Conservation (phyloP, 1,140 invertebrate genomes). For the Pentalonia nigronervosa region DNA sequence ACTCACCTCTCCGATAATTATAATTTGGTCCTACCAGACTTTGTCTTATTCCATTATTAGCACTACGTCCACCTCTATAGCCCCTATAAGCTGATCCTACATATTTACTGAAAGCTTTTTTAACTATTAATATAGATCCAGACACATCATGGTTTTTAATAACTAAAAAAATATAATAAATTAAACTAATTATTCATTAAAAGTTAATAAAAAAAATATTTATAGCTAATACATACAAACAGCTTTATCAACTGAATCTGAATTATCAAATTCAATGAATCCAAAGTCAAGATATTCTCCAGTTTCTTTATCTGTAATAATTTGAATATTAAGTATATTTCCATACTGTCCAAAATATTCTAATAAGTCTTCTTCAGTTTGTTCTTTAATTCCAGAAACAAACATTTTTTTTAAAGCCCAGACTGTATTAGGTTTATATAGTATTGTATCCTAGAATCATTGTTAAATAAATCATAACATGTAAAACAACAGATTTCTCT, state of each 20-base stretch:
- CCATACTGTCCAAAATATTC: slow-evolving; percentile 88
- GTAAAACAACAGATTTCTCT: not conserved
- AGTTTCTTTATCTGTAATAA: slow-evolving; percentile 91
- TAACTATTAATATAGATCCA: slow-evolving; percentile 62
- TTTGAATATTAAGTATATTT: slow-evolving; percentile 82
- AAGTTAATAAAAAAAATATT: not conserved
- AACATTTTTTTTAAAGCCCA: slow-evolving; percentile 95
- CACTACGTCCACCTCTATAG: slow-evolving; percentile 59
- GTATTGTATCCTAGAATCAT: slow-evolving; percentile 72
- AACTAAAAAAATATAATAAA: slow-evolving; percentile 59
- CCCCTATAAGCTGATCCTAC: slow-evolving; percentile 58
- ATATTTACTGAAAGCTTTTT: slow-evolving; percentile 62
- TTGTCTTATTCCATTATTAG: slow-evolving; percentile 57
- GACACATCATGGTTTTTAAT: slow-evolving; percentile 61
- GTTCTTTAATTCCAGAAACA: slow-evolving; percentile 90
- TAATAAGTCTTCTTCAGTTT: slow-evolving; percentile 85
- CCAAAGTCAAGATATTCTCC: slow-evolving; percentile 92
- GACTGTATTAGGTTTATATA: slow-evolving; percentile 86
- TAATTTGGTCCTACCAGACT: slow-evolving; percentile 41
- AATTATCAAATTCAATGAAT: slow-evolving; percentile 95
- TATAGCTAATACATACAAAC: slow-evolving; percentile 72
- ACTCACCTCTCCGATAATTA: slow-evolving; percentile 43
- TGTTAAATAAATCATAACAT: not conserved
- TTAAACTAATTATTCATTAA: not conserved
- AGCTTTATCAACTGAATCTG: slow-evolving; percentile 95